Evolutionary conservation across 2,888 invertebrate species (phyloP).

Genomic region (Caenorhabditis uteleia): DNA sequence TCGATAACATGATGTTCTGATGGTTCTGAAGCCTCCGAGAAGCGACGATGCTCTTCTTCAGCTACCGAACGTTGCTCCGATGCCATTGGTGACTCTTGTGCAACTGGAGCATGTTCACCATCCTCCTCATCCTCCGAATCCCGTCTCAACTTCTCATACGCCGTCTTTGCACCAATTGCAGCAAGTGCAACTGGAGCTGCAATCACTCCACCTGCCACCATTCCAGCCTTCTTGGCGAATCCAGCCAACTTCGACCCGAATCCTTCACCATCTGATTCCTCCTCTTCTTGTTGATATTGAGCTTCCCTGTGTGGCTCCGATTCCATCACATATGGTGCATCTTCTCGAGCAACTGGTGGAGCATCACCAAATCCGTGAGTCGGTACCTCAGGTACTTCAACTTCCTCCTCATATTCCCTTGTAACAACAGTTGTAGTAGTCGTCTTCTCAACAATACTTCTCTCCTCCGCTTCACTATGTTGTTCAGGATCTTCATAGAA

Average conservation of each 20-base stretch:
- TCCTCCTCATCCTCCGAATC: conserved; percentile 27
- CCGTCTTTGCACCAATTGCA: conserved; percentile 51
- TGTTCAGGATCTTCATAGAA: too few species aligned
- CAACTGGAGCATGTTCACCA: conserved; percentile 4
- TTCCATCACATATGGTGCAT: neutral
- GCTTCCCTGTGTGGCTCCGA: neutral
- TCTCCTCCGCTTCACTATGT: too few species aligned
- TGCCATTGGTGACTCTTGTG: conserved; percentile 1
- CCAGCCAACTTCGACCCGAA: conserved; percentile 28
- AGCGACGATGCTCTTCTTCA: neutral
- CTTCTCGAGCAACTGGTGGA: neutral
- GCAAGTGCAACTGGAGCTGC: conserved; percentile 53
- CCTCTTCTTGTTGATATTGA: conserved; percentile 7
- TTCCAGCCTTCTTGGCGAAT: conserved; percentile 52
- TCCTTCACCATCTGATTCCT: conserved; percentile 21
- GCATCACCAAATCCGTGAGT: too few species aligned
- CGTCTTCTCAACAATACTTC: neutral
- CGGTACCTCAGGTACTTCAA: too few species aligned
- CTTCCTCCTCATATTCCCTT: too few species aligned
- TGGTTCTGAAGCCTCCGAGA: neutral
- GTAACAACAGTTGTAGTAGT: neutral
- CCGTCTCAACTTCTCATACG: conserved; percentile 45
- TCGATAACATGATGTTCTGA: conserved; percentile 8
- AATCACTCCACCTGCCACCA: conserved; percentile 53
- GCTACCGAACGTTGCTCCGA: conserved; percentile 5